Evolutionary conservation across 2,888 invertebrate species (phyloP).

Genomic region (Xestia c-nigrum): DNA sequence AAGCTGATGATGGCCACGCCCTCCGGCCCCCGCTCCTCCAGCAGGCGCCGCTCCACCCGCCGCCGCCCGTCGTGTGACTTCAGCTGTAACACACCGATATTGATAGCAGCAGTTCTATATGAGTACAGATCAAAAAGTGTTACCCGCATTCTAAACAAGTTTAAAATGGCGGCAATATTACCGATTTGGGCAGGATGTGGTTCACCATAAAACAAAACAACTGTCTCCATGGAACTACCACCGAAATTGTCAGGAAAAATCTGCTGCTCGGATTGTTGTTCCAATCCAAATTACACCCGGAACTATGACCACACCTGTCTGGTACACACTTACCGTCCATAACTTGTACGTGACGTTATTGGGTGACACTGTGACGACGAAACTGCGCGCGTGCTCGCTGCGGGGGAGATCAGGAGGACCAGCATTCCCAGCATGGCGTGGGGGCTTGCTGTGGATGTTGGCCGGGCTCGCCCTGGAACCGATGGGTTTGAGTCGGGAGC

Average conservation of each 20-base stretch:
- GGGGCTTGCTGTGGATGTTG: neutral
- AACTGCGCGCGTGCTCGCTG: constrained; percentile 7
- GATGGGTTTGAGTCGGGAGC: neutral
- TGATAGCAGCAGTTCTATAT: neutral
- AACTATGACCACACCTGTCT: neutral
- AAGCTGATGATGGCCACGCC: constrained; percentile 76
- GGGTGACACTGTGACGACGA: constrained; percentile 37
- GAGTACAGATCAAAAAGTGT: neutral
- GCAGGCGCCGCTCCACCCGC: constrained; percentile 60
- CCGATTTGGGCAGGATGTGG: neutral
- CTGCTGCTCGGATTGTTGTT: neutral
- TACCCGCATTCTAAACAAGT: neutral
- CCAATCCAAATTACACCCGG: neutral
- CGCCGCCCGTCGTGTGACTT: constrained; percentile 31
- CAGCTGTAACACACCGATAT: constrained; percentile 24
- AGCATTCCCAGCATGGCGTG: neutral
- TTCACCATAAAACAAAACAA: neutral
- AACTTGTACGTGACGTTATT: constrained; percentile 71
- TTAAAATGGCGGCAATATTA: neutral
- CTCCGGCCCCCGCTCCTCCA: constrained; percentile 72
- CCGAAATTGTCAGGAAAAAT: neutral
- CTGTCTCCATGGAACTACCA: neutral
- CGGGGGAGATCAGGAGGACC: neutral
- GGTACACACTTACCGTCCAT: constrained; percentile 66
- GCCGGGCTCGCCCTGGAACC: too few species aligned